Percentiles rank a stretch among this genome's conserved stretches.
Evolutionary conservation across 2,113 vertebrate genomes (phyloP).

Genomic region (Lamprotornis superbus): DNA sequence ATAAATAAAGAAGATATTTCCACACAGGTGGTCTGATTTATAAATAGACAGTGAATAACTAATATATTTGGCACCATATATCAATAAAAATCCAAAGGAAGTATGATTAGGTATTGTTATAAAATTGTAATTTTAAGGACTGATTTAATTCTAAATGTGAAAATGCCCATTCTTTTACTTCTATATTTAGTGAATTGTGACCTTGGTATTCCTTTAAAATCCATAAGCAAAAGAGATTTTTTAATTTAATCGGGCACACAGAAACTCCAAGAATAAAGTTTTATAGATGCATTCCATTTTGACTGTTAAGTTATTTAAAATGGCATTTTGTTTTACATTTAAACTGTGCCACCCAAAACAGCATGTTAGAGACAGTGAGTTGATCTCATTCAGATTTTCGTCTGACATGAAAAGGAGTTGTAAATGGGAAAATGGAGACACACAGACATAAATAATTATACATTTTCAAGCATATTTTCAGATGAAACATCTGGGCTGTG

Average conservation of each 20-base stretch:
- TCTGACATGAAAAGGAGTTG: neutral
- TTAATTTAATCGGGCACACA: accelerated
- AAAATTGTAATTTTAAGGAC: neutral
- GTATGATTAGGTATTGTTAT: neutral
- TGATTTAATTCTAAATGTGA: neutral
- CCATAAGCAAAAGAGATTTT: neutral
- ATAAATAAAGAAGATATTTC: neutral
- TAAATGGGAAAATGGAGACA: neutral
- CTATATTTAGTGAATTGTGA: neutral
- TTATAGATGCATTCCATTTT: neutral
- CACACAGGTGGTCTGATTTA: neutral
- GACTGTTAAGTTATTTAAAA: neutral
- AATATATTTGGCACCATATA: neutral
- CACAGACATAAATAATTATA: neutral
- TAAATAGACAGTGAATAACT: neutral
- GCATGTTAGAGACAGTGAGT: neutral
- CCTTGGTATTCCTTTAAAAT: neutral
- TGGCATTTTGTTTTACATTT: neutral
- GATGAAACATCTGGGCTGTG: neutral
- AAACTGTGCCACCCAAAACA: neutral
- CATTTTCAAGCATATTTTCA: neutral
- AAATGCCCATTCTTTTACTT: neutral
- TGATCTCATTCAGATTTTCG: neutral
- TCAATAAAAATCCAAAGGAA: neutral
- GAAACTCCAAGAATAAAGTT: neutral